Base-by-base conservation (phyloP, 35 echinoderm and acorn worm species). In the Patiria miniata region DNA sequence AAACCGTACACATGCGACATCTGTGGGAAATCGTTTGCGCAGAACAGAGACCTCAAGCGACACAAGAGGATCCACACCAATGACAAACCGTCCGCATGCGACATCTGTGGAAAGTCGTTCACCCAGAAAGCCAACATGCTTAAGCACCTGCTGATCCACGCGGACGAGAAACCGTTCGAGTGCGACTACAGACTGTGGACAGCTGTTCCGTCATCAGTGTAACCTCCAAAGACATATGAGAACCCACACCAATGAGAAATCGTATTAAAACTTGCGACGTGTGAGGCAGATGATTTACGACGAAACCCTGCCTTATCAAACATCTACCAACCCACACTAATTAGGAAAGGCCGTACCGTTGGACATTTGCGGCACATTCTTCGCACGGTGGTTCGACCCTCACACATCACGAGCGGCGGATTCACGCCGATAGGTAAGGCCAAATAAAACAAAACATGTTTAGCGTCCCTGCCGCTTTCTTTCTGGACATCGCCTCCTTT, bases 321-420 rank as follows among this genome's bases (percentile, higher is more conserved):
- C 88, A 90, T 83, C 54, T 68, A 39, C 79, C 47, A 53, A 83
- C 51, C 17, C 88, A 90, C 40, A 83, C 88, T 12, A 73, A 73
- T 6, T 80, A 90, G 36, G 83, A 77, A 23, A n/a, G n/a, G n/a
- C 88, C 79, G 2, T 52, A 50, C 65, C 14, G 17, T 90, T 80
- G 22, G 32, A 22, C 12, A 52, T 52, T 39, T 90, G 88, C 36
- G 39, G 52, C 21, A 90, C 73, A 39, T 33, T 55, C 52, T 90
- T 90, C 39, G 36, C 88, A 6, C 58, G 52, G n/a, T n/a, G 3
- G 30, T 16, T 7, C 40, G 33, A 14, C 32, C n/a, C 23, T 90
- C 56, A 73, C 51, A 28, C 18, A n/a, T 18, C 87, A 90, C 22
- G 54, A 83, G n/a, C n/a, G n/a, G 69, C 39, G 39, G 39, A 68